Evolutionary conservation across 2,888 invertebrate genomes (phyloP).

Genomic region (Zaprionus lineosus): DNA sequence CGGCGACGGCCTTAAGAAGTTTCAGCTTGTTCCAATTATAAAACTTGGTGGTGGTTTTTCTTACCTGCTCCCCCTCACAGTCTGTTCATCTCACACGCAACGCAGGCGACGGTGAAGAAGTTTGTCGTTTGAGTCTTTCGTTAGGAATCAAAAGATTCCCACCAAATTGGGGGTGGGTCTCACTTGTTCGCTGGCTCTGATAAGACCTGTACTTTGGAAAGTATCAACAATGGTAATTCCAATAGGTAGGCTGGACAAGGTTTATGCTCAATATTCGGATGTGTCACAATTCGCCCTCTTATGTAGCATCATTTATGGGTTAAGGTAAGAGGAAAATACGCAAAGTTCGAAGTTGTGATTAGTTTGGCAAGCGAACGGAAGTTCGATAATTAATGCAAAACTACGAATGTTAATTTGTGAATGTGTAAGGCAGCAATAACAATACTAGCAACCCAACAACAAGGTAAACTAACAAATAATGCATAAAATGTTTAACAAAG

Average conservation of each 20-base stretch:
- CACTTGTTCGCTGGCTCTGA: slow-evolving; percentile 52
- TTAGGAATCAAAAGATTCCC: slow-evolving; percentile 41
- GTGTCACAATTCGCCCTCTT: too few species aligned
- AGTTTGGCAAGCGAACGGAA: slow-evolving; percentile 61
- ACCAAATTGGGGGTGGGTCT: slow-evolving; percentile 38
- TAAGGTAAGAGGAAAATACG: slow-evolving; percentile 6
- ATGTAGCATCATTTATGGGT: too few species aligned
- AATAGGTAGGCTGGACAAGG: too few species aligned
- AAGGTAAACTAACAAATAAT: slow-evolving; percentile 45
- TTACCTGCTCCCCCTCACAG: background rate
- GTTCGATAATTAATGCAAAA: slow-evolving; percentile 75
- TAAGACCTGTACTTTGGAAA: slow-evolving; percentile 45
- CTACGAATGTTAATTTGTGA: slow-evolving; percentile 71
- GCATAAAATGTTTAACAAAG: slow-evolving; percentile 73
- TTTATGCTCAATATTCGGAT: too few species aligned
- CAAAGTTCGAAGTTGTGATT: slow-evolving; percentile 46
- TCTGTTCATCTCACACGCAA: slow-evolving; percentile 56
- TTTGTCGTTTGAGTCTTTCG: slow-evolving; percentile 74
- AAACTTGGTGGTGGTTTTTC: slow-evolving; percentile 66
- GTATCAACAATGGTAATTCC: too few species aligned
- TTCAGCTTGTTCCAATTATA: slow-evolving; percentile 64
- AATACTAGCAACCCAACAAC: slow-evolving; percentile 28
- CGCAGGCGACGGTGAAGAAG: slow-evolving; percentile 24
- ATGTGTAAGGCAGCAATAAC: slow-evolving; percentile 57
- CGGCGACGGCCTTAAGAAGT: slow-evolving; percentile 57